Conservation (phyloP, 30 jellyfish, hydroid and myxozoan species). For the Aurelia aurita region DNA sequence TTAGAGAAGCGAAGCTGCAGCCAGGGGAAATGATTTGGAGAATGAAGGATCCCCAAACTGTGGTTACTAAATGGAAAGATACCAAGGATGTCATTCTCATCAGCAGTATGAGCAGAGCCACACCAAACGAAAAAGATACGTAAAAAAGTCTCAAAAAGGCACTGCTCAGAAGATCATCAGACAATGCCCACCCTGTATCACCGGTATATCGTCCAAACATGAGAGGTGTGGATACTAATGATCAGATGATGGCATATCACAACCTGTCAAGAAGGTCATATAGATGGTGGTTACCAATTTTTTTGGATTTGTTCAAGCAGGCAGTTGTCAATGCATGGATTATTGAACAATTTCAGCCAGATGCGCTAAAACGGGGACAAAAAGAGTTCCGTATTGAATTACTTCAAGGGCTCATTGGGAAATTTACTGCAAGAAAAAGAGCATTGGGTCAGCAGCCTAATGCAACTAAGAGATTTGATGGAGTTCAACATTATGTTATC, state of each 20-base stretch:
- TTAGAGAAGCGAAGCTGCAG: conserved; percentile 30
- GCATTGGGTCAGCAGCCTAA: conserved; percentile 30
- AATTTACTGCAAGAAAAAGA: conserved; percentile 23
- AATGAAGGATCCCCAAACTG: conserved; percentile 41
- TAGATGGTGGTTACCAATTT: conserved; percentile 50
- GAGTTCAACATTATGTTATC: conserved; percentile 11
- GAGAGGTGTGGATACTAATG: conserved; percentile 36
- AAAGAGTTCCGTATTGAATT: conserved; percentile 17
- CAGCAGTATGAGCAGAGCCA: conserved; percentile 34
- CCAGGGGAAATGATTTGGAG: conserved; percentile 38
- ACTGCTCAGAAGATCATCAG: conserved; percentile 28
- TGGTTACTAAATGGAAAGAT: conserved; percentile 28
- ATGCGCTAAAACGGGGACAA: neutral
- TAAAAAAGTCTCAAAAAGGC: neutral
- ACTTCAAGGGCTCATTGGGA: conserved; percentile 3
- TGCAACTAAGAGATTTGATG: conserved; percentile 27
- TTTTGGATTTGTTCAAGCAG: conserved; percentile 9
- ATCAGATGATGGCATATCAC: conserved; percentile 35
- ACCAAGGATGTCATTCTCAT: conserved; percentile 44
- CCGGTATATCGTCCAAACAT: conserved; percentile 21
- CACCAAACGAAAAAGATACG: conserved; percentile 20
- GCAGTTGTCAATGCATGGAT: conserved; percentile 13
- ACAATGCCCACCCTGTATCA: conserved; percentile 47
- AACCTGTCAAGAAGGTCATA: conserved; percentile 35
- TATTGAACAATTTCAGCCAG: neutral